phyloP scores from a whole-genome alignment of 2,888 invertebrate species.

The Thecophora atra region DNA sequence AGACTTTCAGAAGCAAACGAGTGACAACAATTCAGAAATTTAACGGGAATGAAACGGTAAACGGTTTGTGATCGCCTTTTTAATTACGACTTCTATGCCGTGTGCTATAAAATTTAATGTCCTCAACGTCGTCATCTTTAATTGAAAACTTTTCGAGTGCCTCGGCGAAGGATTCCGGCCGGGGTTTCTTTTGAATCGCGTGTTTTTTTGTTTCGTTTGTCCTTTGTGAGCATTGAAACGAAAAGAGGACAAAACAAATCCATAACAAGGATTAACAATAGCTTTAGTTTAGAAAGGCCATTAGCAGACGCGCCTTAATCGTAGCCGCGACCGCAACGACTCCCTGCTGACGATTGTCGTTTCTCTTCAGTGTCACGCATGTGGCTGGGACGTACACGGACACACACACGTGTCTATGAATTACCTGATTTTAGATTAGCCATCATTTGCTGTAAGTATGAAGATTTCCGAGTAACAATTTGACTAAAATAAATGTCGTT shows the following conservation, averaged over 20 bases:
- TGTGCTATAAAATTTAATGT: neutral
- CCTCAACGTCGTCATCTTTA: neutral
- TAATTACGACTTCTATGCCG: neutral
- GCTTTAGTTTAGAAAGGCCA: slow-evolving; percentile 33
- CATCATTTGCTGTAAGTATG: slow-evolving; percentile 12
- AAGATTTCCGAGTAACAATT: neutral
- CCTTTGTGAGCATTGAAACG: neutral
- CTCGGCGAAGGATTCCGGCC: no score
- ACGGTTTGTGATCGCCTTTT: neutral
- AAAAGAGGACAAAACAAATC: neutral
- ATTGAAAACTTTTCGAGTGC: no score
- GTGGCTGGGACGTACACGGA: neutral
- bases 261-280: slow-evolving; percentile 49
- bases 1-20: slow-evolving; percentile 8
- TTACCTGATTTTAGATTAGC: neutral
- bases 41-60: neutral
- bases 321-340: neutral
- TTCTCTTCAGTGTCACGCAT: neutral
- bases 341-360: no score
- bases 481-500: no score
- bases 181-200: neutral
- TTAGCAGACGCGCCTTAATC: slow-evolving; percentile 11
- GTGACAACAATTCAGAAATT: slow-evolving; percentile 2
- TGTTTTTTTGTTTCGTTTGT: neutral
- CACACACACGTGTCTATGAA: neutral